Base-by-base conservation (phyloP, 2,797 vertebrate species). In the Odontamblyopus lacepedii region DNA sequence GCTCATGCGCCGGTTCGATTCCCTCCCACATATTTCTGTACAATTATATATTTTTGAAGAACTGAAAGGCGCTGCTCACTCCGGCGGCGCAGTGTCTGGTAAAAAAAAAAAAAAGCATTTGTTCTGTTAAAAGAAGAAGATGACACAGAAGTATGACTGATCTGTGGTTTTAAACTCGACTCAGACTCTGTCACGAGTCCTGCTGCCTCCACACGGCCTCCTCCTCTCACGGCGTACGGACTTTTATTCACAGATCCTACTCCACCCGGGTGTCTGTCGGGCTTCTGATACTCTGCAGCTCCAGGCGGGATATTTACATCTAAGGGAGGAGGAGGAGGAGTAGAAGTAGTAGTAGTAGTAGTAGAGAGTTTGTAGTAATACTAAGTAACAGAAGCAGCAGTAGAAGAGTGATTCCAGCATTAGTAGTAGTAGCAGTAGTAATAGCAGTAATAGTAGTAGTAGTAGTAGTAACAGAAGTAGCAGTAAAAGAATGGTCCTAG, bases 231-330 rank as follows among this genome's bases (percentile, higher is more conserved):
- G 79, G 78, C 74, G 75, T 77, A 79, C 78, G 27, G 63, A 16
- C 60, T 65, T 63, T 69, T 73, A 6, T 68, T 73, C 63, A 83
- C 70, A 82, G 78, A 84, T 78, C 79, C 78, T 65, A 77, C 83
- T 71, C 80, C 73, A 84, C 76, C 67, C 48, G 30, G 44, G 7
- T 32, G 48, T 48, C 19, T 9, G 2, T 9, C 35, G 7, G 7
- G 9, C 35, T 38, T 1, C 35, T 8, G 8, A 2, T 38, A 38
- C 35, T 38, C 35, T 38, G 35, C 1, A 38, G 35, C 35, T 38
- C 35, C 3, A 38, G 35, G 35, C 35, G 9, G 7, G 7, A 38
- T 2, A 9, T 38, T 9, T 38, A 9, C 1, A 38, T 38, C 1
- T 2, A 38, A 9, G 9, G 35, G 23, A 23, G 23, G 23, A 23